These are phyloP conservation scores for Bombus turneri DNA, from an alignment of 1,140 invertebrate genomes.

Conservation along the genomic window DNA sequence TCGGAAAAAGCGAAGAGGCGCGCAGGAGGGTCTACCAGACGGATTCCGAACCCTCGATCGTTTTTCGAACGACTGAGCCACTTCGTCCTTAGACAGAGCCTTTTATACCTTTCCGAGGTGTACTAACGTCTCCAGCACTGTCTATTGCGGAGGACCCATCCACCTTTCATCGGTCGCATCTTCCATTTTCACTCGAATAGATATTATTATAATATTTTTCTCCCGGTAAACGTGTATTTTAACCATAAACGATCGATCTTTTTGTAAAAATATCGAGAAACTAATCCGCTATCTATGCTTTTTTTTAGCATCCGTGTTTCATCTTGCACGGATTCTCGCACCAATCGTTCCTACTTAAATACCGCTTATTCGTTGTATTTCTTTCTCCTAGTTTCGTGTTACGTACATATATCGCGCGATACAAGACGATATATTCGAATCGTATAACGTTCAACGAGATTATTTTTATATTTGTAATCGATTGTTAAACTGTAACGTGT, in stretches of 20 bases:
- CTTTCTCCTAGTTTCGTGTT: too few species aligned
- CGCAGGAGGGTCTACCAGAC: not conserved
- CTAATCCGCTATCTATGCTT: too few species aligned
- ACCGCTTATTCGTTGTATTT: not conserved
- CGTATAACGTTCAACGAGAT: too few species aligned
- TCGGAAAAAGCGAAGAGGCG: not conserved
- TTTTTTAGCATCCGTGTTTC: not conserved
- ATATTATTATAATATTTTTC: not conserved
- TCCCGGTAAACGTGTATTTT: not conserved
- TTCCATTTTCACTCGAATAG: not conserved
- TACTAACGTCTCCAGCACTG: not conserved
- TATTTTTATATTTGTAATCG: too few species aligned
- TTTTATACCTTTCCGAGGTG: slow-evolving; percentile 41
- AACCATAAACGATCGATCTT: not conserved
- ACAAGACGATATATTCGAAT: not conserved
- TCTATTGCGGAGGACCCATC: not conserved
- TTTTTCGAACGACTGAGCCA: slow-evolving; percentile 51
- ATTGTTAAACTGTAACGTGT: not conserved
- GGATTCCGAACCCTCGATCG: slow-evolving; percentile 42
- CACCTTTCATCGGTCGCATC: not conserved
- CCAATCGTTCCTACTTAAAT: too few species aligned
- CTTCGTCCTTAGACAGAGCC: slow-evolving; percentile 39
- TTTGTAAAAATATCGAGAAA: not conserved
- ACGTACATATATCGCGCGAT: rapidly evolving
- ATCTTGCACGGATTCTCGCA: not conserved